These are phyloP conservation scores for Seriola rivoliana DNA, from an alignment of 2,113 vertebrate species.

Conservation along the genomic window DNA sequence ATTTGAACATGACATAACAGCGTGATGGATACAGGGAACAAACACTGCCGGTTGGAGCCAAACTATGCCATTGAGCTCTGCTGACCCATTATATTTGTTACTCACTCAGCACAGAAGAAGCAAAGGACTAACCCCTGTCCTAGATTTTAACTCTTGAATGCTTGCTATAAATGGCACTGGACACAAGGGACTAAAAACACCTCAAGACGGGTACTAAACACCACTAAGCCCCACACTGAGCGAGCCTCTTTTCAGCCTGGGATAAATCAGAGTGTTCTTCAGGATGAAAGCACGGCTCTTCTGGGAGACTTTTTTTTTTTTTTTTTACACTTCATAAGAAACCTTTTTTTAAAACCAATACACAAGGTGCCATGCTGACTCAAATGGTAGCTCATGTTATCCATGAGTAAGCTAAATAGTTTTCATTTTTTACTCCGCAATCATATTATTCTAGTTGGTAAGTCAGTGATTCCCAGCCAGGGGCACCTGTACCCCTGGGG, in stretches of 20 bases:
- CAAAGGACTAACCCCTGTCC: slow-evolving; percentile 34
- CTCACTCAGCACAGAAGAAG: slow-evolving; percentile 27
- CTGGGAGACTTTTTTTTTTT: slow-evolving; percentile 19
- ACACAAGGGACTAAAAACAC: slow-evolving; percentile 33
- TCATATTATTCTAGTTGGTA: background rate
- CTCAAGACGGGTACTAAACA: slow-evolving; percentile 16
- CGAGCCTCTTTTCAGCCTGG: slow-evolving; percentile 1
- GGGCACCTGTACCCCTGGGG: background rate
- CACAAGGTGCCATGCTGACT: slow-evolving; percentile 20
- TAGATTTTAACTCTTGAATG: slow-evolving; percentile 48
- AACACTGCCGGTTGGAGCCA: slow-evolving; percentile 12
- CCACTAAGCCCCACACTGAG: slow-evolving; percentile 9
- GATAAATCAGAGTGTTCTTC: slow-evolving; percentile 27
- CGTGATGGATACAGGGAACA: background rate
- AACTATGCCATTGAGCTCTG: slow-evolving; percentile 8
- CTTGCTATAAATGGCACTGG: slow-evolving; percentile 39
- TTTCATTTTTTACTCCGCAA: background rate
- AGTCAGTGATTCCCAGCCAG: background rate
- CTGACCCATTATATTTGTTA: slow-evolving; percentile 31
- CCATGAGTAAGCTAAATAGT: background rate
- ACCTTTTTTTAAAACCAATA: slow-evolving; percentile 18
- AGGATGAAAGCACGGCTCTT: slow-evolving; percentile 42
- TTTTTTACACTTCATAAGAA: slow-evolving; percentile 25
- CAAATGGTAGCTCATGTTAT: slow-evolving; percentile 10
- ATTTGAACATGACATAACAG: background rate